Percentiles rank a stretch among this genome's conserved stretches.
Conservation (phyloP, 2,113 vertebrate species). For the Myrmophylax atrothorax region DNA sequence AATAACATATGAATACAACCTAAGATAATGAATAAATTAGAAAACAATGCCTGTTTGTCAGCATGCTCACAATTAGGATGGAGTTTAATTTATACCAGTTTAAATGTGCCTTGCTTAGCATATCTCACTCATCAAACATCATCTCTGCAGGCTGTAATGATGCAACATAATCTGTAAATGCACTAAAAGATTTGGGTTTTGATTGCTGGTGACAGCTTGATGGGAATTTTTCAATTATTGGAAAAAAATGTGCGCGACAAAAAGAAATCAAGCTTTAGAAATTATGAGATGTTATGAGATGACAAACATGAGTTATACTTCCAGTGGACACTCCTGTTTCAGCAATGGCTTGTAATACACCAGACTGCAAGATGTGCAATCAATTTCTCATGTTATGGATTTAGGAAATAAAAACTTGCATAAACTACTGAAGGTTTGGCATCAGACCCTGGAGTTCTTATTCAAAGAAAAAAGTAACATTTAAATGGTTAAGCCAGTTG, state of each 20-base stretch:
- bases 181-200: constrained; percentile 46
- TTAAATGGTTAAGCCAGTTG: neutral
- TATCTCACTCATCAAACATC: neutral
- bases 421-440: neutral
- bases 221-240: constrained; percentile 12
- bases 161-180: constrained; percentile 39
- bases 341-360: neutral
- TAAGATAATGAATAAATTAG: constrained; percentile 11
- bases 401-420: constrained; percentile 6
- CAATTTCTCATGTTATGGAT: neutral
- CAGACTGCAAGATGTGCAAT: neutral
- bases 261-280: constrained; percentile 13
- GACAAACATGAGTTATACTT: neutral
- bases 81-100: neutral
- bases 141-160: constrained; percentile 12
- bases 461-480: neutral
- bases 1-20: neutral
- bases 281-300: neutral
- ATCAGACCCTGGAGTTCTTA: neutral
- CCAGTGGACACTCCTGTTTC: neutral
- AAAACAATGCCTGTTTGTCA: constrained; percentile 5
- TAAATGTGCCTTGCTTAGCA: constrained; percentile 9
- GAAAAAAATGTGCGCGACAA: constrained; percentile 31
- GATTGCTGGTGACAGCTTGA: constrained; percentile 52
- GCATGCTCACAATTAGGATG: neutral